A percentile compares a stretch with the other conserved stretches of the same genome.
These are phyloP conservation scores for Epinotia demarniana DNA, from an alignment of 2,888 invertebrate species.

Conservation along the genomic window DNA sequence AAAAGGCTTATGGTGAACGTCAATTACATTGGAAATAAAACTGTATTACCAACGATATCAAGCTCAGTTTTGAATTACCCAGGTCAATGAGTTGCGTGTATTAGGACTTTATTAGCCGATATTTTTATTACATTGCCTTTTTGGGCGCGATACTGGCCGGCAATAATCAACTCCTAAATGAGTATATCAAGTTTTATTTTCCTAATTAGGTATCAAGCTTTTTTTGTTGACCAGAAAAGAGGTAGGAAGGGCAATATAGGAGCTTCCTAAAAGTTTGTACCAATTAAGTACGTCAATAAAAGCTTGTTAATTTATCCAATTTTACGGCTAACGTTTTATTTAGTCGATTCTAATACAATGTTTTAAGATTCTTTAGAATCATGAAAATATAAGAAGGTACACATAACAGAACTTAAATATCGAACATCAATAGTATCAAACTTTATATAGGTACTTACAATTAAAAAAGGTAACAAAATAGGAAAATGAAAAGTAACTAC, in stretches of 20 bases:
- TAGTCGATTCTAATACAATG: too few species aligned
- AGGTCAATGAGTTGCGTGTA: neutral
- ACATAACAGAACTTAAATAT: too few species aligned
- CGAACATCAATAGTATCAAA: too few species aligned
- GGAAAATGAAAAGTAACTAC: too few species aligned
- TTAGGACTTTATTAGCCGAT: neutral
- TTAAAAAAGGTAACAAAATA: too few species aligned
- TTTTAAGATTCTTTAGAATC: too few species aligned
- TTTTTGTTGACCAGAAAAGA: constrained; percentile 6
- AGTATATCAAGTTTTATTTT: constrained; percentile 29
- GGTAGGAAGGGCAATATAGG: neutral
- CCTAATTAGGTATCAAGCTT: constrained; percentile 20
- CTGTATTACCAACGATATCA: neutral
- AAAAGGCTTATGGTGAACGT: neutral
- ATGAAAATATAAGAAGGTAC: too few species aligned
- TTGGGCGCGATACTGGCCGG: constrained; percentile 19
- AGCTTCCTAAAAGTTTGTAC: too few species aligned
- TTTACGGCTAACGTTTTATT: too few species aligned
- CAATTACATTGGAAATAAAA: neutral
- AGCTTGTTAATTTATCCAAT: too few species aligned
- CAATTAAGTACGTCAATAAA: too few species aligned
- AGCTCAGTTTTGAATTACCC: neutral
- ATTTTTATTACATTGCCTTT: constrained; percentile 34
- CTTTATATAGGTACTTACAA: too few species aligned
- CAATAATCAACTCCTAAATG: constrained; percentile 30